Evolutionary conservation across 2,113 vertebrate genomes (phyloP).

Genomic region (mouse (Mus musculus)): DNA sequence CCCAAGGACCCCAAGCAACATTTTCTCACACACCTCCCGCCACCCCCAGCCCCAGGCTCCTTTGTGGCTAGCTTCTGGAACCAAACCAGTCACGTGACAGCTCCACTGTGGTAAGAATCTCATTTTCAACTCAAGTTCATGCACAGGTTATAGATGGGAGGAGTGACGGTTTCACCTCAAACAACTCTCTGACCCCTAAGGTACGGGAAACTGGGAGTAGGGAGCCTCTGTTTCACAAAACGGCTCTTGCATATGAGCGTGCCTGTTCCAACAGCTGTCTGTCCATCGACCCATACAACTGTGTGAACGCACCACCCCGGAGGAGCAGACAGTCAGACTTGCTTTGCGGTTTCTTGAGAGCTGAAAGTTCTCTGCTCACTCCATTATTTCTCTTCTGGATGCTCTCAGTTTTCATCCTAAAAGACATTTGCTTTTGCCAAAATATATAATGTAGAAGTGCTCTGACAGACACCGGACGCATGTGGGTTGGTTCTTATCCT

Average conservation of each 20-base stretch:
- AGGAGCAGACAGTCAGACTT: background rate
- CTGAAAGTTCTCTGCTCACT: slow-evolving; percentile 55
- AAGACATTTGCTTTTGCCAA: slow-evolving; percentile 51
- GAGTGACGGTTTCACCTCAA: background rate
- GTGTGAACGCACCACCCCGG: background rate
- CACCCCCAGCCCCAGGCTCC: background rate
- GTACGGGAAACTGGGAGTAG: background rate
- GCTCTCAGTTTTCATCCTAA: slow-evolving; percentile 61
- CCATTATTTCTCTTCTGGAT: slow-evolving; percentile 17
- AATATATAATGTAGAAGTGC: slow-evolving; percentile 35
- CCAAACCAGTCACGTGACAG: background rate
- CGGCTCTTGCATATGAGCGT: background rate
- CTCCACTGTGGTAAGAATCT: background rate
- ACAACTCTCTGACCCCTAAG: background rate
- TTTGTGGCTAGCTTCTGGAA: background rate
- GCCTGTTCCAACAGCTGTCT: background rate
- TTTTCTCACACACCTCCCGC: background rate
- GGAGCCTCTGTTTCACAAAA: background rate
- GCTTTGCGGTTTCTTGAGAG: background rate
- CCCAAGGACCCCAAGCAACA: background rate
- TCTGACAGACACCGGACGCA: slow-evolving; percentile 45
- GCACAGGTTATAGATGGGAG: background rate
- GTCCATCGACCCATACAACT: background rate
- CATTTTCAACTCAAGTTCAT: rapidly evolving
- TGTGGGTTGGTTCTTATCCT: background rate